Evolutionary conservation across 1,140 invertebrate genomes (phyloP).

Genomic region (Diachasma alloeum): DNA sequence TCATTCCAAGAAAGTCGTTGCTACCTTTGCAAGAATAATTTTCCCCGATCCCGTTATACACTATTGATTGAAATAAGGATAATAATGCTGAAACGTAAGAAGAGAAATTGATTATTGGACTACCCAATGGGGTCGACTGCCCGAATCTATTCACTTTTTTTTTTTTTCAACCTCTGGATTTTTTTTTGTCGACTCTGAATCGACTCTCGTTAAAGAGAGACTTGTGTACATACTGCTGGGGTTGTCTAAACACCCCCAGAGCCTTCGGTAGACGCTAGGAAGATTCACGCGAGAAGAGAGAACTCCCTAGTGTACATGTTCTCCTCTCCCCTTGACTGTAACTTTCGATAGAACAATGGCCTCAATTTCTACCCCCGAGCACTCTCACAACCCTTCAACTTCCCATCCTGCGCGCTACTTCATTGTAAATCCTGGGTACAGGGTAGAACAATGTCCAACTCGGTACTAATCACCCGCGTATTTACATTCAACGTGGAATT

Average conservation of each 20-base stretch:
- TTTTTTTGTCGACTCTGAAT: neutral
- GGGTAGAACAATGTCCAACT: constrained; percentile 1
- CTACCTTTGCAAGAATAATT: no score
- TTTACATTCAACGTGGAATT: neutral
- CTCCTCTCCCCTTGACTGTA: neutral
- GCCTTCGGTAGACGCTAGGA: neutral
- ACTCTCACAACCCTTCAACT: constrained; percentile 1
- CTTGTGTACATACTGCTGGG: neutral
- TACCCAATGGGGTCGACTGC: no score
- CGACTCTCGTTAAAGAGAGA: neutral
- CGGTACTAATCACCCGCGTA: constrained; percentile 3
- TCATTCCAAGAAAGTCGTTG: no score
- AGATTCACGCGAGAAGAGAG: neutral
- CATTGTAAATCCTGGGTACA: neutral
- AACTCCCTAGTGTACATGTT: neutral
- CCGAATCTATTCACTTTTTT: neutral
- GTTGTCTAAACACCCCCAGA: neutral
- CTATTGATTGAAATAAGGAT: no score
- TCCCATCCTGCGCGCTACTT: neutral
- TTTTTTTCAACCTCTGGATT: neutral
- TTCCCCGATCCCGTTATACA: no score
- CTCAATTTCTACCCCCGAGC: neutral
- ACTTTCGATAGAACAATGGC: constrained; percentile 9
- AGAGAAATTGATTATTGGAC: no score
- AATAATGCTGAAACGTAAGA: no score